These are phyloP conservation scores for Tetragonula clypearis DNA, from an alignment of 1,140 invertebrate species.

Conservation along the genomic window DNA sequence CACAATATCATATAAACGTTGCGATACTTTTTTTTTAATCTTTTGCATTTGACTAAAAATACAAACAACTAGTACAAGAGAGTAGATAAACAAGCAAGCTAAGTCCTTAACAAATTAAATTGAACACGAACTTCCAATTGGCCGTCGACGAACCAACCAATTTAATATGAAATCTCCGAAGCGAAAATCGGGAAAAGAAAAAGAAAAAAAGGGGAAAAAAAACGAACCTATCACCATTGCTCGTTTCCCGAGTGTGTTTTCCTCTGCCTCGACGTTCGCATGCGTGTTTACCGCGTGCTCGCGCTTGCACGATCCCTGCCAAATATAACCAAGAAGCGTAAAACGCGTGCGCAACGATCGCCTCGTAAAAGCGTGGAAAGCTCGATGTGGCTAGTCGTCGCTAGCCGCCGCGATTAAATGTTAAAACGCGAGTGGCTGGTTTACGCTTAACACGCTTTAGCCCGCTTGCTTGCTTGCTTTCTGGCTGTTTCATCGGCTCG, in stretches of 20 bases:
- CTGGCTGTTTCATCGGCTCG: slow-evolving; percentile 27
- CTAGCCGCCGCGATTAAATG: slow-evolving; percentile 50
- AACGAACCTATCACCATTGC: not conserved
- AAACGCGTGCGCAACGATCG: slow-evolving; percentile 56
- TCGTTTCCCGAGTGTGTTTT: slow-evolving; percentile 20
- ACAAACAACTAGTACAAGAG: no score
- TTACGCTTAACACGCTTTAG: slow-evolving; percentile 18
- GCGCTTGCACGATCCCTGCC: slow-evolving; percentile 33
- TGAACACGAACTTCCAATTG: not conserved
- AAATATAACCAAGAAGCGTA: slow-evolving; percentile 63
- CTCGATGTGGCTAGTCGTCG: not conserved
- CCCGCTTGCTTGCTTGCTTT: slow-evolving; percentile 16
- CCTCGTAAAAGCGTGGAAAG: slow-evolving; percentile 2
- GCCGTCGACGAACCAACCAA: not conserved
- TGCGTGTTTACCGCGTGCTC: slow-evolving; percentile 31
- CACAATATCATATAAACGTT: no score
- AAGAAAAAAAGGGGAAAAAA: not conserved
- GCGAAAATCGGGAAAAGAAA: not conserved
- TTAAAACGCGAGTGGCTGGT: slow-evolving; percentile 46
- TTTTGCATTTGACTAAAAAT: no score
- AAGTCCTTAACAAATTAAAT: no score
- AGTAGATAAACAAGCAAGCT: no score
- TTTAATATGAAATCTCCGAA: not conserved
- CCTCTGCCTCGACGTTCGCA: slow-evolving; percentile 13
- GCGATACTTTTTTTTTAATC: no score